Base-by-base conservation (phyloP, 2,888 invertebrate species). In the Axea sp. region DNA sequence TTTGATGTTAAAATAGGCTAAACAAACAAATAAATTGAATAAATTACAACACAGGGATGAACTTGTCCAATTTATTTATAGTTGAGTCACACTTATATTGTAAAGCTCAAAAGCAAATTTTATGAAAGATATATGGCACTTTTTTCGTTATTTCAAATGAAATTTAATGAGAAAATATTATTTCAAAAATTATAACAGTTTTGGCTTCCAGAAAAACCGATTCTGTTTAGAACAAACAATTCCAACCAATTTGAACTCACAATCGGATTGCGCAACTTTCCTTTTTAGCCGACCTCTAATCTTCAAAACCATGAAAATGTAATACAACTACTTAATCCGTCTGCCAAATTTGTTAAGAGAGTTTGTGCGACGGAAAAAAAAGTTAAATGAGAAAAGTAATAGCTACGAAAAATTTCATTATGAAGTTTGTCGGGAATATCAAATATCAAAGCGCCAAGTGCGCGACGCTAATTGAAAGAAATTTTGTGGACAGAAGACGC, bases 231-330 rank as follows among this genome's bases (percentile, higher is more conserved):
- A n/a, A 22, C 47, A 60, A 60, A 60, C 60, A 37, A 37, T 60
- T 41, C 9, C 31, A 3, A 5, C 30, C 24, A 45, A 59, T 59
- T 47, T 60, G 17, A 26, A 7, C 22, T 8, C 11, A 14, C 37
- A 47, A 65, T 65, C 33, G 24, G 41, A 55, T 65, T 37, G 11
- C 39, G 4, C 4, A 55, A 65, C 55, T 55, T 55, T 22, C 9
- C 55, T 55, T 53, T 53, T 11, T 35, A 33, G 35, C 28, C 8
- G 4, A 28, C 9, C 33, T 19, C 65, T 55, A 55, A 45, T 65
- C 53, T 65, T 47, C 15, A 43, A 47, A 37, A 37, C 37, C 37
- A 55, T 65, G 47, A 47, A 67, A 67, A 67, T 55, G 55, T 47
- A 31, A 55, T 67, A 67, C 24, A 55, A 47, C 47, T 55, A 47